Base-by-base conservation (phyloP, 1,140 invertebrate species). In the Calycopis cecrops region DNA sequence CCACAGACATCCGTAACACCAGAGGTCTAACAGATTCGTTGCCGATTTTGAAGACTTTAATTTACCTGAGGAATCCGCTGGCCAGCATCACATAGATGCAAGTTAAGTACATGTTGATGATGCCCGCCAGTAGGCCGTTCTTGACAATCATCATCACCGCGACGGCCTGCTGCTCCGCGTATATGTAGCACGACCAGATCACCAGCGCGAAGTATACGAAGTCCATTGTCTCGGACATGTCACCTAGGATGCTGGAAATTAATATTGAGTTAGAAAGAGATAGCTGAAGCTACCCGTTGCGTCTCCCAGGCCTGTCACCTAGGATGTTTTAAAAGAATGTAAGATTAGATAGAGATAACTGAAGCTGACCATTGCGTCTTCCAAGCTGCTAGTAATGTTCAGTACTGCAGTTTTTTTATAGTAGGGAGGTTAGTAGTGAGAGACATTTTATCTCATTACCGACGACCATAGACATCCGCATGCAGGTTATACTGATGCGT, bases 81-180 rank as follows among this genome's bases (percentile, higher is more conserved):
- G 93, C 92, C 21, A 96, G 68, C 47, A 95, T 89, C 0, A 97
- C 85, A 47, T 92, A 94, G 0, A 96, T 87, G 12, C 92, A 90
- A 1, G 92, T 89, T 4, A 96, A 88, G 63, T 95, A 95, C 6
- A 95, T 89, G 28, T 94, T 94, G 1, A 92, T 90, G 4, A 95
- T 91, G 11, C 92, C 92, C 1, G 94, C 94, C 8, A 91, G 92
- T 21, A 96, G 90, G 0, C 93, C 91, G 62, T 92, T 92, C 69
- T 94, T 95, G 0, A 97, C 89, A 7, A 96, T 88, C 90, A 97
- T 93, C 63, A 97, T 88, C 28, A 96, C 89, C 0, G 94, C 92
- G 28, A 97, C 92, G 0, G 94, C 92, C 59, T 96, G 91, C 71
- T 97, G 95, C 71, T 98, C 95, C 0, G 94, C 92, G 55, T 95